phyloP scores from a whole-genome alignment of 2,888 invertebrate genomes.

The Penaeus monodon region DNA sequence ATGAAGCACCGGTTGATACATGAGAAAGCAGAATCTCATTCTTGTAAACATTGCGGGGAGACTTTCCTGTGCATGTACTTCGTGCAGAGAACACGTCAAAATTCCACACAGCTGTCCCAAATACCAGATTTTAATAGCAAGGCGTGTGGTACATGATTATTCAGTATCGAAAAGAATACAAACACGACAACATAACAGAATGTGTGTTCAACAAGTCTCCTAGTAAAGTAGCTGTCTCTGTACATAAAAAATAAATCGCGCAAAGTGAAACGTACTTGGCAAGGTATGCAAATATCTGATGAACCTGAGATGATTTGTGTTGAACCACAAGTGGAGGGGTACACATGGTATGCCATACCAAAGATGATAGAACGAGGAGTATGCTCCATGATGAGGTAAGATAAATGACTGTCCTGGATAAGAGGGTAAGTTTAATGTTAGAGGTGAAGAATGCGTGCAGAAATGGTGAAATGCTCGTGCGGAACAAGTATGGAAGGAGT shows the following conservation, averaged over 20 bases:
- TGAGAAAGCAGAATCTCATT: background rate
- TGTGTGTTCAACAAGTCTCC: background rate
- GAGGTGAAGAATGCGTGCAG: background rate
- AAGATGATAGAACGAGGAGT: too few relatives aligned
- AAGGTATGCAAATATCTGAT: background rate
- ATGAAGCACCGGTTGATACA: background rate
- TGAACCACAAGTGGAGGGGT: background rate
- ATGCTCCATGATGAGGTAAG: background rate
- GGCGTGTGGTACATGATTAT: background rate
- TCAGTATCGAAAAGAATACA: background rate
- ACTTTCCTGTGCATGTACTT: background rate
- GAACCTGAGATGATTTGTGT: constrained; percentile 7
- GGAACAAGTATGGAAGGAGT: too few relatives aligned
- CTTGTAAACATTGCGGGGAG: background rate
- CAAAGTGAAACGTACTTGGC: background rate
- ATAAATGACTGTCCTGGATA: background rate
- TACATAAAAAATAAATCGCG: too few relatives aligned
- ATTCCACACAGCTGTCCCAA: background rate
- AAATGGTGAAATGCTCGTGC: background rate
- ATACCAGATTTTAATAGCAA: background rate
- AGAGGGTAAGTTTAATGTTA: background rate
- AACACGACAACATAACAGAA: constrained; percentile 8
- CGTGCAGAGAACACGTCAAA: background rate
- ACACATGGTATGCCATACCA: too few relatives aligned
- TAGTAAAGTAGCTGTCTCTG: too few relatives aligned